Evolutionary conservation across 2,797 vertebrate genomes (phyloP), one percentile per base, ranked within the genome.

Genomic region (Discoglossus pictus): DNA sequence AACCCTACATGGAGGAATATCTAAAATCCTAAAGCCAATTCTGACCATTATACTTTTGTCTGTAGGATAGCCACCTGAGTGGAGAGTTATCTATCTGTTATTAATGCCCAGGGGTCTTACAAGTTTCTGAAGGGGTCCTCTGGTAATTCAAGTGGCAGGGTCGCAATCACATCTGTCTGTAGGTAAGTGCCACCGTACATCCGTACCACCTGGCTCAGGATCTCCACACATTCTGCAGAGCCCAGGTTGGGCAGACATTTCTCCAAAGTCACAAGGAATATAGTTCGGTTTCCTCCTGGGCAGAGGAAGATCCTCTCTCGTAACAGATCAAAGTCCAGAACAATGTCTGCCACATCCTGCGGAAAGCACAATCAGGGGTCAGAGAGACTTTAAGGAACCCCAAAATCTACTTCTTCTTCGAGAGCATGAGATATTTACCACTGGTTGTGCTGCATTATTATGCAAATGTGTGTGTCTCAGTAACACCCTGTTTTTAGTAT

Each of bases 91-190:
- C n/a, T n/a, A n/a, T n/a, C n/a, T n/a, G n/a, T 42, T 13, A n/a
- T 17, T 7, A 42, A 6, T 13, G 15, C 15, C 12, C 20, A 2
- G 25, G 39, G 8, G 7, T 59, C 89, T 89, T 82, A 92, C 89
- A 92, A 73, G 76, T 91, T 90, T 74, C 83, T 84, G 76, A 91
- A 92, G 42, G 82, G 80, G 7, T 90, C 88, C 9, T 83, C 81
- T 0, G 34, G 68, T 66, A 89, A 80, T 53, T 77, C 15, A 4
- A 4, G 16, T 10, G 91, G 89, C n/a, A 92, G 76, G 47, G 43
- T 79, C 13, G 43, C 67, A 1, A 74, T 2, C 16, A 88, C 52
- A 4, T 83, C 80, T 2, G 78, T 78, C 5, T 89, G 87, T 7
- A 92, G 86, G 25, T 89, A 85, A 23, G 43, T 79, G 39, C 73